phyloP scores from a whole-genome alignment of 1,140 invertebrate genomes.

The Anadara kagoshimensis region DNA sequence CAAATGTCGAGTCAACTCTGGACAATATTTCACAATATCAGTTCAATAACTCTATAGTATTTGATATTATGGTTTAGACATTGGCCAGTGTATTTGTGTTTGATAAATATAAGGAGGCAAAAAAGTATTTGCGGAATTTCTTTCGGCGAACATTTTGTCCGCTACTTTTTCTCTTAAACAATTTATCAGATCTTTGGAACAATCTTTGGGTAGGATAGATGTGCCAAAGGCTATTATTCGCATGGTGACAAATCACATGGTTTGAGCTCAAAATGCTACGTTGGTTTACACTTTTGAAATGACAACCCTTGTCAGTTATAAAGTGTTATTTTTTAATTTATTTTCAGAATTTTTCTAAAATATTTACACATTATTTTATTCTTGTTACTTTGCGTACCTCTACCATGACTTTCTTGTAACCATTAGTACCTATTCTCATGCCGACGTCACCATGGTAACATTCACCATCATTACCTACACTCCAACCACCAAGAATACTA shows the following conservation, averaged over 20 bases:
- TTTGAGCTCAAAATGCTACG: background rate
- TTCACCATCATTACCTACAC: constrained; percentile 41
- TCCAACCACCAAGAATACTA: constrained; percentile 41
- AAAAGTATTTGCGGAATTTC: no score
- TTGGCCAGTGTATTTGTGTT: no score
- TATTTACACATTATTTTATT: background rate
- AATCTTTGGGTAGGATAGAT: background rate
- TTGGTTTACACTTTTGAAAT: background rate
- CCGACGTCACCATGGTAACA: constrained; percentile 39
- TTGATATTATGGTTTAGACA: no score
- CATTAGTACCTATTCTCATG: constrained; percentile 30
- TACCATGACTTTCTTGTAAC: constrained; percentile 39
- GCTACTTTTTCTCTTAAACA: no score
- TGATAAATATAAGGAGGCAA: no score
- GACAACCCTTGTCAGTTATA: background rate
- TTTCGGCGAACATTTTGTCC: no score
- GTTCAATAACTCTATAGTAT: no score
- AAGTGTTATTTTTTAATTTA: background rate
- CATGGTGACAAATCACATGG: background rate
- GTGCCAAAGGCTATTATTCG: background rate
- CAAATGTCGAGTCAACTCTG: no score
- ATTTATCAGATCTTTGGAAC: no score
- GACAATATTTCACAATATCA: no score
- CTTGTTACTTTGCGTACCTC: constrained; percentile 46
- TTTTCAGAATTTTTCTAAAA: background rate